Conservation (phyloP, 2,113 vertebrate species). For the Turnix velox region DNA sequence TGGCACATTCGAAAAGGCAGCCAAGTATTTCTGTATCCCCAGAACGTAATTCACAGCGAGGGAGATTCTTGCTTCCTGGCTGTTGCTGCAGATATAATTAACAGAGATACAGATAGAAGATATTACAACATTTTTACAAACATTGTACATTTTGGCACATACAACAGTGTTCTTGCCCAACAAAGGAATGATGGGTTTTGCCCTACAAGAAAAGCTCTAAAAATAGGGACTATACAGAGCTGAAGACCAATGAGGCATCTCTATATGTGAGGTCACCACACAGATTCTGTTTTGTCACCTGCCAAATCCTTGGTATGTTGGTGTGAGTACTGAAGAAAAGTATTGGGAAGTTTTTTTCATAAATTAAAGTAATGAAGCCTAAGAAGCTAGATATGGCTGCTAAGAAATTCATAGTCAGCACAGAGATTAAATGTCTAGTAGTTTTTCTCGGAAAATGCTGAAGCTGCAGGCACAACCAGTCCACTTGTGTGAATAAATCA, state of each 20-base stretch:
- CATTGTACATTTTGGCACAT: not conserved
- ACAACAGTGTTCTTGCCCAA: not conserved
- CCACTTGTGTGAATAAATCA: not conserved
- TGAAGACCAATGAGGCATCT: not conserved
- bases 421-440: not conserved
- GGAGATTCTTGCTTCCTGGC: not conserved
- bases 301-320: not conserved
- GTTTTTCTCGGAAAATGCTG: not conserved
- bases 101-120: not conserved
- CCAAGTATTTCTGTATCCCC: not conserved
- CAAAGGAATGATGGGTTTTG: not conserved
- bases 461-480: not conserved
- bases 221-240: not conserved
- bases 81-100: conserved; percentile 23
- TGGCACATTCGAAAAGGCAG: conserved; percentile 63
- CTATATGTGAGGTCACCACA: not conserved
- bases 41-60: conserved; percentile 20
- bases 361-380: not conserved
- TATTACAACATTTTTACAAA: not conserved
- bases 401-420: not conserved
- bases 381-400: not conserved
- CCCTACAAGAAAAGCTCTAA: not conserved
- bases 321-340: not conserved
- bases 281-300: not conserved
- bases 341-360: not conserved